Percentiles rank a stretch among this genome's conserved stretches.
phyloP scores from a whole-genome alignment of 53 echinoderm and acorn worm species.

The Hippasteria phrygiana region DNA sequence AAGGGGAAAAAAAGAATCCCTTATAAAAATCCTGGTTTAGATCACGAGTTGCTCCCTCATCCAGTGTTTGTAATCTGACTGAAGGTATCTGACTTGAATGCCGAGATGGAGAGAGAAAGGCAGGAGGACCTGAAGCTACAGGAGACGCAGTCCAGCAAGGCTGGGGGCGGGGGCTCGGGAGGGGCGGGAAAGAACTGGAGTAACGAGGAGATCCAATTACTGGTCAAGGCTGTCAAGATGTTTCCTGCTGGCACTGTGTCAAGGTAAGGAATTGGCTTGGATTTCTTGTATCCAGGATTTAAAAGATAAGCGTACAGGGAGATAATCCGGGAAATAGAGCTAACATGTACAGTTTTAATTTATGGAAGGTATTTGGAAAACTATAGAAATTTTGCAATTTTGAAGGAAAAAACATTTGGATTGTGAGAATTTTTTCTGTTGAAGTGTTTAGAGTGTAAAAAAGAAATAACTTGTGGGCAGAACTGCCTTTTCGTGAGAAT shows the following conservation, averaged over 20 bases:
- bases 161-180: conserved; percentile 63
- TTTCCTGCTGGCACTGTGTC: conserved; percentile 93
- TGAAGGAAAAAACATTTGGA: too few species aligned
- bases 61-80: background rate
- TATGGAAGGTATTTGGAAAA: too few species aligned
- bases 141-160: conserved; percentile 71
- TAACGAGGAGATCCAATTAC: conserved; percentile 82
- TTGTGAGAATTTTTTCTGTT: too few species aligned
- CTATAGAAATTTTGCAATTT: too few species aligned
- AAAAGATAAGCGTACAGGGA: too few species aligned
- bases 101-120: conserved; percentile 78
- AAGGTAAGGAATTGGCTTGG: conserved; percentile 73
- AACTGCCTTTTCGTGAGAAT: too few species aligned
- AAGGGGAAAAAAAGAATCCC: too few species aligned
- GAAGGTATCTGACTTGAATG: conserved; percentile 76
- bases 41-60: background rate
- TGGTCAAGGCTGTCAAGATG: conserved; percentile 93
- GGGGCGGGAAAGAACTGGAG: conserved; percentile 82
- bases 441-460: too few species aligned
- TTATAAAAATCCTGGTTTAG: background rate
- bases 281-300: too few species aligned
- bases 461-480: too few species aligned
- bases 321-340: too few species aligned
- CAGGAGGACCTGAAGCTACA: conserved; percentile 87
- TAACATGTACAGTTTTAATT: too few species aligned